These are phyloP conservation scores for Pachyramphus minor DNA, from an alignment of 2,113 vertebrate genomes.

Conservation along the genomic window DNA sequence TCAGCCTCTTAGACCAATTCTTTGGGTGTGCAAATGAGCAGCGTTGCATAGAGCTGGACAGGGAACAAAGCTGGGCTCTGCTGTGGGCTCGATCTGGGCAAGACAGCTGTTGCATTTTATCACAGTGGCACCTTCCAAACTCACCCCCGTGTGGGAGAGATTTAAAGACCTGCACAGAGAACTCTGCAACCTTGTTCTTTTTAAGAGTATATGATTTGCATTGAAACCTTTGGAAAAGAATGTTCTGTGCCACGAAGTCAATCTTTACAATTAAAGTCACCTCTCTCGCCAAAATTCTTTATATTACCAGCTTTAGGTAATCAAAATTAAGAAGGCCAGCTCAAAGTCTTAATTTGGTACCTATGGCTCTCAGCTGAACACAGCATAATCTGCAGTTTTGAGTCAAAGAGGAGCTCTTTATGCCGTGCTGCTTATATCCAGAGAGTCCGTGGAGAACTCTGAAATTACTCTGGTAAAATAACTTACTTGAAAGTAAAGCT, in stretches of 20 bases:
- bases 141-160: background rate
- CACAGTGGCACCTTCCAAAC: background rate
- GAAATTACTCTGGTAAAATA: background rate
- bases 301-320: background rate
- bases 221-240: background rate
- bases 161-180: background rate
- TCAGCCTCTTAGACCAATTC: background rate
- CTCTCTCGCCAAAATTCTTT: background rate
- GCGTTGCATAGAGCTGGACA: background rate
- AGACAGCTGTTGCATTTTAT: background rate
- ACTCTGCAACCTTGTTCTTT: background rate
- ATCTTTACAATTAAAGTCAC: background rate
- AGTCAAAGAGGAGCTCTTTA: background rate
- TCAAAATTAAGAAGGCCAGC: background rate
- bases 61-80: background rate
- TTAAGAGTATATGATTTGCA: background rate
- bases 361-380: background rate
- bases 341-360: background rate
- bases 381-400: background rate
- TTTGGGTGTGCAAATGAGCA: background rate
- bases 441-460: background rate
- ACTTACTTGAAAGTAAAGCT: background rate
- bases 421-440: background rate
- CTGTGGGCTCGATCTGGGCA: background rate
- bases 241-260: background rate